Evolutionary conservation across 2,797 vertebrate genomes (phyloP).

Genomic region (Calcarius lapponicus): DNA sequence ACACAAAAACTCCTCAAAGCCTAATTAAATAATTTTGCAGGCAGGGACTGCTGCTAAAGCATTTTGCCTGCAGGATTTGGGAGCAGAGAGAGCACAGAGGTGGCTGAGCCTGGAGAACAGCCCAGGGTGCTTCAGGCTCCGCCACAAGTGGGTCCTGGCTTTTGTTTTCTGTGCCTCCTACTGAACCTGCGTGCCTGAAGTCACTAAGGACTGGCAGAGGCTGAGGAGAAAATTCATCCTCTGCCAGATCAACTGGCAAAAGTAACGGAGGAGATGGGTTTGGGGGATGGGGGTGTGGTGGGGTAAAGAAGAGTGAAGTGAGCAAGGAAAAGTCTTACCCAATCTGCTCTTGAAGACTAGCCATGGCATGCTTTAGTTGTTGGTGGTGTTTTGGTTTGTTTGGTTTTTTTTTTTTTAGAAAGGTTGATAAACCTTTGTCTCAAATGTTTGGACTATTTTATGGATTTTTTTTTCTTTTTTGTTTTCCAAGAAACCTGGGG

Average conservation of each 20-base stretch:
- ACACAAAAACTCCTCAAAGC: neutral
- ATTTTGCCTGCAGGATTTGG: neutral
- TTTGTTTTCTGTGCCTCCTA: neutral
- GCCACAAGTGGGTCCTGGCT: neutral
- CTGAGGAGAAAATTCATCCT: neutral
- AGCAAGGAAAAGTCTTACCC: neutral
- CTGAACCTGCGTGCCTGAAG: neutral
- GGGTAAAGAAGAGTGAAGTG: neutral
- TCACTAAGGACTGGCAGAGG: neutral
- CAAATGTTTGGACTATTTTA: neutral
- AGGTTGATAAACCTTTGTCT: neutral
- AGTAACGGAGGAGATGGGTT: neutral
- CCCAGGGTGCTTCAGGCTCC: neutral
- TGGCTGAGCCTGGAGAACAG: accelerated
- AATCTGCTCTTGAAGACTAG: neutral
- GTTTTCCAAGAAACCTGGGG: neutral
- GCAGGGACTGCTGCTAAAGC: neutral
- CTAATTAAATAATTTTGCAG: neutral
- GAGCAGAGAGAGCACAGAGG: neutral
- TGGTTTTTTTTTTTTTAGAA: neutral
- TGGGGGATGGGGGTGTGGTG: accelerated
- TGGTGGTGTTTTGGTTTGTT: neutral
- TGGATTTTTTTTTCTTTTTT: neutral
- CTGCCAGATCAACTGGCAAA: neutral
- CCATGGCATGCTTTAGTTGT: neutral